Percentiles rank a stretch among this genome's conserved stretches.
Evolutionary conservation across 2,888 invertebrate species (phyloP).

Genomic region (Phlogophora meticulosa): DNA sequence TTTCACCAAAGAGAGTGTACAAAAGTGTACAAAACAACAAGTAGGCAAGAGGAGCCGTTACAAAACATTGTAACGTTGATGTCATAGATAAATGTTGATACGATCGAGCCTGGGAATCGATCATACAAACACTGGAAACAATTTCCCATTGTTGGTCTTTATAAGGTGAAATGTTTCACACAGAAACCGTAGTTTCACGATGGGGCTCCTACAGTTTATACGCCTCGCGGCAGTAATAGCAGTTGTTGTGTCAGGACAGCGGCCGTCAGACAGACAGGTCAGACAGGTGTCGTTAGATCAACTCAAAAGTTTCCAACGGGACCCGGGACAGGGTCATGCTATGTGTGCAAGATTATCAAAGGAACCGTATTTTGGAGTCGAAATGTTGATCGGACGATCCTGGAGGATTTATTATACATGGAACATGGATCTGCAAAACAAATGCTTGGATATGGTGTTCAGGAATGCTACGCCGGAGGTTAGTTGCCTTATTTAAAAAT

Average conservation of each 20-base stretch:
- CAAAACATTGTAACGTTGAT: conserved; percentile 43
- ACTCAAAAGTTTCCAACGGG: fast-evolving
- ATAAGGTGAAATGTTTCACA: conserved; percentile 44
- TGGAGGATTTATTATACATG: conserved; percentile 84
- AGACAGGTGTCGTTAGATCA: fast-evolving
- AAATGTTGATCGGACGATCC: conserved; percentile 74
- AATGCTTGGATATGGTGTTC: conserved; percentile 79
- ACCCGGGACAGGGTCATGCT: neutral
- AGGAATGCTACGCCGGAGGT: conserved; percentile 76
- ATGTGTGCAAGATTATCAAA: conserved; percentile 71
- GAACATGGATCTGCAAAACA: conserved; percentile 75
- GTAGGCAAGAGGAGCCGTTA: conserved; percentile 7
- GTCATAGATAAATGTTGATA: conserved; percentile 57
- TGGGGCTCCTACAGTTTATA: conserved; percentile 39
- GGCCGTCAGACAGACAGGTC: too few relatives aligned
- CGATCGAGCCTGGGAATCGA: conserved; percentile 52
- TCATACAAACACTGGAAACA: conserved; percentile 32
- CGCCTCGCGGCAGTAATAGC: conserved; percentile 23
- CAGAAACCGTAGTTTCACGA: conserved; percentile 43
- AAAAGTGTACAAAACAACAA: conserved; percentile 1
- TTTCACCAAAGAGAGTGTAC: neutral
- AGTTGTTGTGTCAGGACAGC: conserved; percentile 1
- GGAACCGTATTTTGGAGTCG: conserved; percentile 79
- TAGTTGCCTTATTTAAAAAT: conserved; percentile 47
- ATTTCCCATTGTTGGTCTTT: conserved; percentile 56